Evolutionary conservation across 2,888 invertebrate species (phyloP).

Genomic region (Anoncus sp.): DNA sequence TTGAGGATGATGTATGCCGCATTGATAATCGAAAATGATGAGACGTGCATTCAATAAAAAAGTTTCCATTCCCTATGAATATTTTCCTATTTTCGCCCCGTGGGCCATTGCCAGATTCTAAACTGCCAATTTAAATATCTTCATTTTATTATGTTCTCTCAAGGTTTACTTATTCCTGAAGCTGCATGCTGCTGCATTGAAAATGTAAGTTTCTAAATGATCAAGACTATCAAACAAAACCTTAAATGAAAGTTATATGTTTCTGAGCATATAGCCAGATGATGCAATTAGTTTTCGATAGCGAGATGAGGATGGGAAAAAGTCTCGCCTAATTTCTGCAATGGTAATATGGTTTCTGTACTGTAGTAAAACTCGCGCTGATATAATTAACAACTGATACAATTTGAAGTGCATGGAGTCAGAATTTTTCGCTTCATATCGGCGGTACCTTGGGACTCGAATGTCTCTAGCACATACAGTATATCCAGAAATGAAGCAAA

Average conservation of each 20-base stretch:
- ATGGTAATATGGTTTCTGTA: background rate
- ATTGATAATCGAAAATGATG: constrained; percentile 5
- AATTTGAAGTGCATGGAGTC: background rate
- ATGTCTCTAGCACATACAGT: too few relatives aligned
- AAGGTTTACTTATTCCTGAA: background rate
- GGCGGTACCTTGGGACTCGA: too few relatives aligned
- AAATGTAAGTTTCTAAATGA: background rate
- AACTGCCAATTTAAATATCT: background rate
- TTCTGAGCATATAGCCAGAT: background rate
- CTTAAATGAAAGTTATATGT: background rate
- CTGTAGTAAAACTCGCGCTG: background rate
- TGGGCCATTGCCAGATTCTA: background rate
- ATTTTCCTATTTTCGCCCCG: background rate
- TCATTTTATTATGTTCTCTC: background rate
- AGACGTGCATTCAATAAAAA: constrained; percentile 30
- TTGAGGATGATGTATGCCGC: background rate
- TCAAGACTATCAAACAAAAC: too few relatives aligned
- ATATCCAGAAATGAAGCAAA: too few relatives aligned
- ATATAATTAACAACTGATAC: too few relatives aligned
- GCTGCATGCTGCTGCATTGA: background rate
- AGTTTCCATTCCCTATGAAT: background rate
- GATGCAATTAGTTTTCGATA: background rate
- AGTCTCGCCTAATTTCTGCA: too few relatives aligned
- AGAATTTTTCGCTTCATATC: background rate
- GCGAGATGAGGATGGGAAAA: too few relatives aligned